These are phyloP conservation scores for Amia ocellicauda DNA, from an alignment of 2,113 vertebrate genomes.

Conservation along the genomic window DNA sequence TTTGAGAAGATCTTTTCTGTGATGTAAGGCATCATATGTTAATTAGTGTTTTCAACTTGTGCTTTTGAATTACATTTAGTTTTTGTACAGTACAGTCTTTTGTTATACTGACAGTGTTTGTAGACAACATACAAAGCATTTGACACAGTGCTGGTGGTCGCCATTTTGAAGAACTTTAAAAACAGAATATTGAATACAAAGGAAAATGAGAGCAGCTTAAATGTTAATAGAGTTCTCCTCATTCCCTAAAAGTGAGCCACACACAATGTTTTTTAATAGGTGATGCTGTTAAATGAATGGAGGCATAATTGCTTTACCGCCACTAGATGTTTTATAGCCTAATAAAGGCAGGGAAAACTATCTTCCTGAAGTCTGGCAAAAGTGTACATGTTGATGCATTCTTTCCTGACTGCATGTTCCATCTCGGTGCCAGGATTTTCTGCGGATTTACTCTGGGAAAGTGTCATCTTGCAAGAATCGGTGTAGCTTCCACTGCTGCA, in stretches of 20 bases:
- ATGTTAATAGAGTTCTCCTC: background rate
- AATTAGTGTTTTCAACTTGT: no score
- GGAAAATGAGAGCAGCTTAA: no score
- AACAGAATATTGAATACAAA: no score
- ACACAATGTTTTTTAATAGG: slow-evolving; percentile 19
- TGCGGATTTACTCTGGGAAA: slow-evolving; percentile 75
- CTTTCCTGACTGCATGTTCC: slow-evolving; percentile 51
- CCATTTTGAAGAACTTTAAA: no score
- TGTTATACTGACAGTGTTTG: no score
- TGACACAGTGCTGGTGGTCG: no score
- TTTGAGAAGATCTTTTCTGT: no score
- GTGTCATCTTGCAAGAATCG: slow-evolving; percentile 71
- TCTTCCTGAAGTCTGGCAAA: slow-evolving; percentile 46
- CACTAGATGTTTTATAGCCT: slow-evolving; percentile 50
- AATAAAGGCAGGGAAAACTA: slow-evolving; percentile 62
- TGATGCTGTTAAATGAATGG: slow-evolving; percentile 21
- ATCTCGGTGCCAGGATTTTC: slow-evolving; percentile 64
- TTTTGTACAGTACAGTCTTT: no score
- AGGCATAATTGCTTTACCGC: slow-evolving; percentile 53
- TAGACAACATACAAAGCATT: no score
- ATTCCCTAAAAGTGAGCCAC: slow-evolving; percentile 9
- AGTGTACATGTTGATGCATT: slow-evolving; percentile 41
- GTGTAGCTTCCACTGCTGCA: slow-evolving; percentile 73
- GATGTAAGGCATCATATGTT: no score
- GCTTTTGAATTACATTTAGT: no score